phyloP scores from a whole-genome alignment of 2,113 vertebrate species.

The Lycocorax pyrrhopterus region DNA sequence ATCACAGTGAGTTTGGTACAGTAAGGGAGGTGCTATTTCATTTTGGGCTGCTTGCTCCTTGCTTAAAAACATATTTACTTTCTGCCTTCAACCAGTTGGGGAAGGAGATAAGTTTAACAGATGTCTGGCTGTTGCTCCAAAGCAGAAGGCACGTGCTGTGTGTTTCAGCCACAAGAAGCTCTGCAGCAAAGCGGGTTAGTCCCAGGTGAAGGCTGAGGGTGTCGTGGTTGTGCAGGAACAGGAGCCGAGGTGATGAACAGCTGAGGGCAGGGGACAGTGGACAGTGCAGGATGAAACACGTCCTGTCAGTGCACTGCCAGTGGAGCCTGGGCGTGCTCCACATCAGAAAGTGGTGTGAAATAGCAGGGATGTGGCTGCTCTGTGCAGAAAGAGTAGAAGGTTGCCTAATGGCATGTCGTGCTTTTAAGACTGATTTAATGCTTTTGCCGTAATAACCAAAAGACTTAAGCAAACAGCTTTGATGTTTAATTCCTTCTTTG shows the following conservation, averaged over 20 bases:
- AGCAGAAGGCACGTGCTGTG: constrained; percentile 27
- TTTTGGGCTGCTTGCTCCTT: not conserved
- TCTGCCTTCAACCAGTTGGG: not conserved
- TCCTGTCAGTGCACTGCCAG: constrained; percentile 54
- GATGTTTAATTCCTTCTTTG: constrained; percentile 39
- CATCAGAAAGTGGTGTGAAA: constrained; percentile 6
- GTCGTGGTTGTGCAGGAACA: constrained; percentile 34
- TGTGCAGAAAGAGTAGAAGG: not conserved
- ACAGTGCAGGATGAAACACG: constrained; percentile 51
- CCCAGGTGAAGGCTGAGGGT: constrained; percentile 50
- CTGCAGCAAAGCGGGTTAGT: constrained; percentile 58
- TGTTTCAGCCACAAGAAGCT: constrained; percentile 65
- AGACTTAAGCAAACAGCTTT: constrained; percentile 37
- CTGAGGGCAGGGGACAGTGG: constrained; percentile 61
- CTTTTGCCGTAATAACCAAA: constrained; percentile 35
- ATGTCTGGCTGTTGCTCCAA: constrained; percentile 45
- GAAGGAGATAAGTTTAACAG: constrained; percentile 20
- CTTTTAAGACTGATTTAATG: constrained; percentile 41
- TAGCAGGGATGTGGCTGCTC: not conserved
- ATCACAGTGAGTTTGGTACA: not conserved
- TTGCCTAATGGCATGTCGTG: not conserved
- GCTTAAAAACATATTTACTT: not conserved
- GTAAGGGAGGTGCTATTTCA: not conserved
- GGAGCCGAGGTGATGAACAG: constrained; percentile 62
- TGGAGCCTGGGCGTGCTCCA: constrained; percentile 18